Evolutionary conservation across 1,140 invertebrate genomes (phyloP).

Genomic region (Delia radicum): DNA sequence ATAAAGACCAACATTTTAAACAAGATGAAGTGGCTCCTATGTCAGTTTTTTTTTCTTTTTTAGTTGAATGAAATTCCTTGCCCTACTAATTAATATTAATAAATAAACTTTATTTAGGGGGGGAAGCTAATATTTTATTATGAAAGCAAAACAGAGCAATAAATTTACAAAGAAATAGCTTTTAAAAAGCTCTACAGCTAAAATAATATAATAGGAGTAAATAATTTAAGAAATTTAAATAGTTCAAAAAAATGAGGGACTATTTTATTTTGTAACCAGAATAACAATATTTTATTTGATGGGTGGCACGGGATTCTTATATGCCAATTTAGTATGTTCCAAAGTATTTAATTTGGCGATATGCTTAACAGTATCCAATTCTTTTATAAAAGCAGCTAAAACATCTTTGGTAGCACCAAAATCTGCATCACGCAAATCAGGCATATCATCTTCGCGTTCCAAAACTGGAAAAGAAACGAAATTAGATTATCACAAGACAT

Average conservation of each 20-base stretch:
- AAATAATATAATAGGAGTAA: not conserved
- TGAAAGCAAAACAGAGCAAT: not conserved
- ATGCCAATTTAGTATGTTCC: constrained; percentile 36
- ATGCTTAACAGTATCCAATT: constrained; percentile 45
- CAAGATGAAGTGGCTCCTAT: no score
- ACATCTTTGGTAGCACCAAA: constrained; percentile 44
- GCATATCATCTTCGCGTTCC: constrained; percentile 41
- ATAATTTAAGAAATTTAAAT: not conserved
- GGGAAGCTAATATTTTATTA: not conserved
- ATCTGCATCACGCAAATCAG: constrained; percentile 40
- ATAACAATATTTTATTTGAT: not conserved
- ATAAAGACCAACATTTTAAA: no score
- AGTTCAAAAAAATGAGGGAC: not conserved
- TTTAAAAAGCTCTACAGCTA: not conserved
- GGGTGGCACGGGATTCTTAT: not conserved
- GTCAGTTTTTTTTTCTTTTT: no score
- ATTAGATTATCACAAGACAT: not conserved
- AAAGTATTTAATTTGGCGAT: constrained; percentile 46
- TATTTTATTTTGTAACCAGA: not conserved
- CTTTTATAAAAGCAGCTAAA: constrained; percentile 44
- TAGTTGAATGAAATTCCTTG: no score
- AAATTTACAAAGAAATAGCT: not conserved
- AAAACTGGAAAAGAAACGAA: constrained; percentile 30
- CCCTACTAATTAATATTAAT: no score
- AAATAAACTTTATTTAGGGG: no score